These are phyloP conservation scores for Drymonia ruficornis DNA, from an alignment of 2,888 invertebrate genomes.

Conservation along the genomic window DNA sequence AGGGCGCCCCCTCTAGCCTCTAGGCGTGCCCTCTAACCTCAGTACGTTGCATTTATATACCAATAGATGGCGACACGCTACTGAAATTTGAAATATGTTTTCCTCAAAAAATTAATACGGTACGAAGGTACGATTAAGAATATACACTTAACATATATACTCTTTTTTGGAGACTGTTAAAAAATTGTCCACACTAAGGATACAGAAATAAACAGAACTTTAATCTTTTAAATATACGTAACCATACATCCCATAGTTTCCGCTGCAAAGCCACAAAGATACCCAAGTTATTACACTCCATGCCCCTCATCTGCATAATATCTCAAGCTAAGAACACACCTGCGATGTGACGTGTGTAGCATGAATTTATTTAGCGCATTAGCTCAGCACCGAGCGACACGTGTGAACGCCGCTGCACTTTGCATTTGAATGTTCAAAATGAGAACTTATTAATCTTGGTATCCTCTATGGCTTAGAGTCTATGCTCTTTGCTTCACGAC, in stretches of 20 bases:
- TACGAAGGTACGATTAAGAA: too few relatives aligned
- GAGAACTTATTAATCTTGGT: conserved; percentile 40
- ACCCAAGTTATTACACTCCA: conserved; percentile 14
- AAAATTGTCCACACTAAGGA: too few relatives aligned
- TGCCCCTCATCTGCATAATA: conserved; percentile 43
- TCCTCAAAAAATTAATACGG: too few relatives aligned
- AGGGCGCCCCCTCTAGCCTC: too few relatives aligned
- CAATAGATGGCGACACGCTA: conserved; percentile 29
- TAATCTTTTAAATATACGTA: too few relatives aligned
- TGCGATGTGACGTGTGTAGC: conserved; percentile 49
- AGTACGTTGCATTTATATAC: conserved; percentile 6
- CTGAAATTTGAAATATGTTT: conserved; percentile 5
- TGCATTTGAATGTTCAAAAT: conserved; percentile 50
- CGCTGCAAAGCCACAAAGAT: not conserved
- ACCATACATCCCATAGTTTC: too few relatives aligned
- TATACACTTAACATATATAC: too few relatives aligned
- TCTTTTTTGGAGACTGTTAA: too few relatives aligned
- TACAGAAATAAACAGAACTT: too few relatives aligned
- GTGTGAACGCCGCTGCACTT: conserved; percentile 47
- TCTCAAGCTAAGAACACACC: conserved; percentile 40
- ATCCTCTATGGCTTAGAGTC: conserved; percentile 20
- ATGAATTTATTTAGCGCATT: conserved; percentile 59
- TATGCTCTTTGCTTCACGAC: conserved; percentile 17
- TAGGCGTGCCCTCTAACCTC: too few relatives aligned
- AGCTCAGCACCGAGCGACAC: conserved; percentile 35